Base-by-base conservation (phyloP, 2,888 invertebrate species). In the Hirtodrosophila trivittata region DNA sequence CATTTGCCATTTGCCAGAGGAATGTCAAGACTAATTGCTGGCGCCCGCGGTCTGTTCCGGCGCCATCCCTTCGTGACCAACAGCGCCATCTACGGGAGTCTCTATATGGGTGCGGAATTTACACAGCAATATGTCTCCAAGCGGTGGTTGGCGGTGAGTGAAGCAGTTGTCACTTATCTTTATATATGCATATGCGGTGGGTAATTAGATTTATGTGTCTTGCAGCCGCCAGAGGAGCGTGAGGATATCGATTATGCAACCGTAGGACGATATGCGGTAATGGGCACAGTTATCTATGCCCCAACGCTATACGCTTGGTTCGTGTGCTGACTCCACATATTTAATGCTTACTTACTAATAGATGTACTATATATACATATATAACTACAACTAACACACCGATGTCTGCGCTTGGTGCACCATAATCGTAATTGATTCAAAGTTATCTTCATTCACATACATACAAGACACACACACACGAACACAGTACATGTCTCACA, bases 81-180 rank as follows among this genome's bases (percentile, higher is more conserved):
- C 81, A 91, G 92, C 74, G 88, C 93, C 1, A 93, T 95, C 28
- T 96, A 96, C 89, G 96, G 95, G 3, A 92, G 93, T 0, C 93
- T 96, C 76, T 96, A 95, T 88, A 93, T 94, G 0, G 94, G 94
- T 3, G 96, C 97, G 0, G 96, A 96, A 88, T 92, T 95, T 56
- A 94, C 95, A 0, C 96, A 96, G 88, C 97, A 97, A 90, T 93
- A 93, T 6, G 91, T 94, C 65, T 93, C 93, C 50, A 95, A 93
- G 84, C 93, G 93, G 12, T 85, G 66, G 85, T 90, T 94, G 64
- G 87, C 94, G 92, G 96, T 96, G 91, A 67, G 70, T 54, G 12
- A 32, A 32, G n/a, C 18, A 33, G n/a, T 13, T 52, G 35, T 26
- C 32, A 7, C 26, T 21, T 32, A 33, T 14, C 10, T 33, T 0